phyloP scores from a whole-genome alignment of 2,888 invertebrate genomes.

The Ditula angustiorana region DNA sequence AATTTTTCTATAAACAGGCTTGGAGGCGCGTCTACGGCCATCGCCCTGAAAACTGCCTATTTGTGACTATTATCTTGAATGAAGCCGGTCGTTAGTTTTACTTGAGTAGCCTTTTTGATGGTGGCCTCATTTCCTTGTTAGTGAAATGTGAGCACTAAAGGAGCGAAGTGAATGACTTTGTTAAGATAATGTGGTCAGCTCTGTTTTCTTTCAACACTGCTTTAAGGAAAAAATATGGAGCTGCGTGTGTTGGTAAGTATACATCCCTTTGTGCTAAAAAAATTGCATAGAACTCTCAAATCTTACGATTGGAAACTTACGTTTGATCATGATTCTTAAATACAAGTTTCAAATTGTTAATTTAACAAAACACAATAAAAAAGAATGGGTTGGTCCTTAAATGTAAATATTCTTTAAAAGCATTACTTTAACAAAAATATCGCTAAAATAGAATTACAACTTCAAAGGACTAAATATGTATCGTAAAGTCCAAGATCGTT shows the following conservation, averaged over 20 bases:
- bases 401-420: background rate
- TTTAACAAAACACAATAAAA: too few species aligned
- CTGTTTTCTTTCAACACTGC: background rate
- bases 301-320: too few species aligned
- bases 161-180: slow-evolving; percentile 49
- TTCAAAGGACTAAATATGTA: slow-evolving; percentile 25
- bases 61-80: slow-evolving; percentile 49
- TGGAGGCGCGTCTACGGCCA: slow-evolving; percentile 14
- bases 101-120: slow-evolving; percentile 48
- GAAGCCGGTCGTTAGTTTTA: slow-evolving; percentile 49
- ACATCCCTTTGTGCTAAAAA: too few species aligned
- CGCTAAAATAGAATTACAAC: background rate
- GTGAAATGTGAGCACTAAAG: slow-evolving; percentile 44
- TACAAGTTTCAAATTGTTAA: too few species aligned
- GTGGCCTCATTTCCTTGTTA: slow-evolving; percentile 48
- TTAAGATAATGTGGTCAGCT: slow-evolving; percentile 22
- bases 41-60: slow-evolving; percentile 47
- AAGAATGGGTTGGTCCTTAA: background rate
- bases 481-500: slow-evolving; percentile 29
- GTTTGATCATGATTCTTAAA: too few species aligned
- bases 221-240: background rate
- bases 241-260: background rate
- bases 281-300: too few species aligned
- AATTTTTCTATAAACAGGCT: slow-evolving; percentile 24
- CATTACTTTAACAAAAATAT: background rate